Conservation (phyloP, 2,113 vertebrate genomes). For the Numida meleagris region DNA sequence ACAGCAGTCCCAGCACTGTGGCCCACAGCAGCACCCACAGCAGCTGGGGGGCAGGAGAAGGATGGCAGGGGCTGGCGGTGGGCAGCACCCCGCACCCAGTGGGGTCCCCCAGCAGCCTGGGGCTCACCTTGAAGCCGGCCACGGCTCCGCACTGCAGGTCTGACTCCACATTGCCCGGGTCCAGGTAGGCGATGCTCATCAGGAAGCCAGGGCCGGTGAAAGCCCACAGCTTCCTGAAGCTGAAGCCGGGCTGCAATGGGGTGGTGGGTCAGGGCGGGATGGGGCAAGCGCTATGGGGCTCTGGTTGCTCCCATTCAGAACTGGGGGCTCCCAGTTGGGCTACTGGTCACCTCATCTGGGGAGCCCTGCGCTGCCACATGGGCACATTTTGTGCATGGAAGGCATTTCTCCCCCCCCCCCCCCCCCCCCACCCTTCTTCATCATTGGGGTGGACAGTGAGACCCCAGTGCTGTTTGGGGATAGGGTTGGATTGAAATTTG, state of each 20-base stretch:
- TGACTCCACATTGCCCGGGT: conserved; percentile 82
- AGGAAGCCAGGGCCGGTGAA: conserved; percentile 84
- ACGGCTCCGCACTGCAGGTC: conserved; percentile 79
- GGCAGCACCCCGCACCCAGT: accelerated
- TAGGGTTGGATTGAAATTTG: too few relatives aligned
- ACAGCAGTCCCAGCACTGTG: conserved; percentile 78
- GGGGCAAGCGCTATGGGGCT: not conserved
- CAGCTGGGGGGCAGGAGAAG: conserved; percentile 53
- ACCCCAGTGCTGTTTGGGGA: accelerated
- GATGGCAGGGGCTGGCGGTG: not conserved
- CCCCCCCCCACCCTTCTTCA: not conserved
- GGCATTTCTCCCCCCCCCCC: not conserved
- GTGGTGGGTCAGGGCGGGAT: not conserved
- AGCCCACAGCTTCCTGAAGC: conserved; percentile 82
- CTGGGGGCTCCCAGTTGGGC: not conserved
- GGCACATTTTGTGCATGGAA: accelerated
- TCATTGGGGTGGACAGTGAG: not conserved
- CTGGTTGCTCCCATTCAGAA: not conserved
- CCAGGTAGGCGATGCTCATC: conserved; percentile 86
- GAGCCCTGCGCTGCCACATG: accelerated
- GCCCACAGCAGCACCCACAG: conserved; percentile 84
- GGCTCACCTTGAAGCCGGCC: conserved; percentile 80
- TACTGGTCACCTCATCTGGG: not conserved
- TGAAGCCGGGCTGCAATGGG: conserved; percentile 73
- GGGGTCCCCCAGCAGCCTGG: not conserved